Percentiles rank a stretch among this genome's conserved stretches.
phyloP scores from a whole-genome alignment of 2,797 vertebrate genomes.

The Sebastes dallii region DNA sequence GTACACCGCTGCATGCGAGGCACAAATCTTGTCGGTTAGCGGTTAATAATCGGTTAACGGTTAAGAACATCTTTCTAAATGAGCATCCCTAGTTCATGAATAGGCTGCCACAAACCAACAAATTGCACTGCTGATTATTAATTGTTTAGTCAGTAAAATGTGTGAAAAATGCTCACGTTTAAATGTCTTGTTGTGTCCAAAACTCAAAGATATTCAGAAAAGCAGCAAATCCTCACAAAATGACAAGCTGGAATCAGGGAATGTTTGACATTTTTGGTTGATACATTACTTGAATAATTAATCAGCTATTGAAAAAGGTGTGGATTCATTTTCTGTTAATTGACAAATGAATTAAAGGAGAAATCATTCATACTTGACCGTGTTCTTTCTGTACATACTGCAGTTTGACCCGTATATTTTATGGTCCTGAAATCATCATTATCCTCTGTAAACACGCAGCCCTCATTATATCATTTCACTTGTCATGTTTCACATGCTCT shows the following conservation, averaged over 20 bases:
- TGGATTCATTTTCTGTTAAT: neutral
- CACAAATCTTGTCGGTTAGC: no score
- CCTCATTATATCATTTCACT: slow-evolving; percentile 38
- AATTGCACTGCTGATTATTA: neutral
- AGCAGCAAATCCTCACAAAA: neutral
- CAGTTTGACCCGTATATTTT: neutral
- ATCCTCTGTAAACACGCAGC: slow-evolving; percentile 4
- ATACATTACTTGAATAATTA: neutral
- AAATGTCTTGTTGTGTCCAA: neutral
- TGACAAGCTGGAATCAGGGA: neutral
- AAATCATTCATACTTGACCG: neutral
- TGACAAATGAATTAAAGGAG: neutral
- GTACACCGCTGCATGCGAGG: no score
- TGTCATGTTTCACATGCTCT: slow-evolving; percentile 37
- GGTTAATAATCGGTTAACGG: no score
- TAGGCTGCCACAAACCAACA: no score
- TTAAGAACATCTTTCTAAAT: no score
- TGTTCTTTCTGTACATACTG: neutral
- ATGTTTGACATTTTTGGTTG: neutral
- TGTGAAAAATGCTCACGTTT: neutral
- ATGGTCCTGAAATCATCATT: neutral
- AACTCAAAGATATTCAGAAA: neutral
- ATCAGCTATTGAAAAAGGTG: neutral
- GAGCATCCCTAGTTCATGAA: no score
- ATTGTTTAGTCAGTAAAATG: neutral